Percentiles rank a stretch among this genome's conserved stretches.
These are phyloP conservation scores for Gallinago paraguaiae DNA, from an alignment of 2,113 vertebrate species.

Conservation along the genomic window DNA sequence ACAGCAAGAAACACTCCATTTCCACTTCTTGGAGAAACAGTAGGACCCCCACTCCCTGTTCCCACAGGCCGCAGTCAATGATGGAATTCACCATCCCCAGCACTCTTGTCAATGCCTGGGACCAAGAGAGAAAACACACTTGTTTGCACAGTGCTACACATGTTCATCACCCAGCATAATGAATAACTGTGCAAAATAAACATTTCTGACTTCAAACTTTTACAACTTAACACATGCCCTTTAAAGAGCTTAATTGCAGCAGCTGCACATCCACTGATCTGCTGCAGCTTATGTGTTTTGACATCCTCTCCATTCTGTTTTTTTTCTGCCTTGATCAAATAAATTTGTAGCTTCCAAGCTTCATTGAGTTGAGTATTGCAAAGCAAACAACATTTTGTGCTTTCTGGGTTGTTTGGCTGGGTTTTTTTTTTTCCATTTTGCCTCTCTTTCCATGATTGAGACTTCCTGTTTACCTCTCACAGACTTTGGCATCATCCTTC, in stretches of 20 bases:
- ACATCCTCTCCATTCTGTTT: not conserved
- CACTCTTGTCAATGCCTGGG: not conserved
- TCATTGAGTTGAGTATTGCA: constrained; percentile 10
- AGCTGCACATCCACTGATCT: constrained; percentile 47
- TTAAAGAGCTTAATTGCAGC: constrained; percentile 46
- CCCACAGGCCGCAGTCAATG: not conserved
- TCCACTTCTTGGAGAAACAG: not conserved
- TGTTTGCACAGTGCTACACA: not conserved
- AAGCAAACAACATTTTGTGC: constrained; percentile 30
- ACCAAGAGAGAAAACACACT: not conserved
- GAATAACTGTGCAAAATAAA: constrained; percentile 25
- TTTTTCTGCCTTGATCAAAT: constrained; percentile 20
- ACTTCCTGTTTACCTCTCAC: constrained; percentile 33
- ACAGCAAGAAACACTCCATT: not conserved
- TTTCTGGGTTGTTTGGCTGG: not conserved
- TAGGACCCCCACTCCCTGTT: not conserved
- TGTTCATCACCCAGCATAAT: not conserved
- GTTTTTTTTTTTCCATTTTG: not conserved
- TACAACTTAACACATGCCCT: constrained; percentile 21
- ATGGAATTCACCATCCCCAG: not conserved
- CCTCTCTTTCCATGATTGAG: not conserved
- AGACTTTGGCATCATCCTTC: constrained; percentile 15
- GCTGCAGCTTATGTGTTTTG: constrained; percentile 21
- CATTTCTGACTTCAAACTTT: constrained; percentile 36
- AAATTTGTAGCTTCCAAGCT: constrained; percentile 38